These are phyloP conservation scores for Stenodera caucasica DNA, from an alignment of 2,888 invertebrate genomes.

Conservation along the genomic window DNA sequence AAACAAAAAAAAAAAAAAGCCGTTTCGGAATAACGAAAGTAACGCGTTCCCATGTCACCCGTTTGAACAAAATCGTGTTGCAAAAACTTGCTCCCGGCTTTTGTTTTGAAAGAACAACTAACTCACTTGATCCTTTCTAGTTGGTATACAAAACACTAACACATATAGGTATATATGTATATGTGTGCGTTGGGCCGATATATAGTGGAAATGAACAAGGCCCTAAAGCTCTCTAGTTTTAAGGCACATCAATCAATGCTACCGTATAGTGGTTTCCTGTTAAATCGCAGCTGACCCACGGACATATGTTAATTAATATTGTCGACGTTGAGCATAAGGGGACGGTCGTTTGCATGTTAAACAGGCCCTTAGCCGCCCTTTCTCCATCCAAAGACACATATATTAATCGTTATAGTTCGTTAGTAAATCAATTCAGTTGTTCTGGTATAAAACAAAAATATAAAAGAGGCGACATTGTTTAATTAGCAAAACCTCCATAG, in stretches of 20 bases:
- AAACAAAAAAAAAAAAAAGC: slow-evolving; percentile 26
- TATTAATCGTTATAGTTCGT: too few species aligned
- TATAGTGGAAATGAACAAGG: slow-evolving; percentile 34
- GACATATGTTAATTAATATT: slow-evolving; percentile 40
- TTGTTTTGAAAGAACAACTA: slow-evolving; percentile 43
- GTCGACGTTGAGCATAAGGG: slow-evolving; percentile 14
- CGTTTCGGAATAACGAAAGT: slow-evolving; percentile 26
- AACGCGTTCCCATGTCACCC: slow-evolving; percentile 31
- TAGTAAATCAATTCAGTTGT: too few species aligned
- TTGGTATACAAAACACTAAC: slow-evolving; percentile 22
- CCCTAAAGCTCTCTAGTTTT: slow-evolving; percentile 39
- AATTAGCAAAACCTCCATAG: slow-evolving; percentile 53
- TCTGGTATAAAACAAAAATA: neutral
- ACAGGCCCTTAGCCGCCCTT: slow-evolving; percentile 37
- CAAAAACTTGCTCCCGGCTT: slow-evolving; percentile 47
- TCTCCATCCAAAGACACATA: too few species aligned
- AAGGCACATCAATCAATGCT: slow-evolving; percentile 41
- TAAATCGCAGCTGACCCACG: slow-evolving; percentile 39
- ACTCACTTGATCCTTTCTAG: slow-evolving; percentile 48
- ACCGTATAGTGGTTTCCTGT: slow-evolving; percentile 34
- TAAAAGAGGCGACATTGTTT: slow-evolving; percentile 48
- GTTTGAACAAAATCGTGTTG: slow-evolving; percentile 36
- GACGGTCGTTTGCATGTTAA: slow-evolving; percentile 38
- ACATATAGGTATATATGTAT: neutral
- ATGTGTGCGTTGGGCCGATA: slow-evolving; percentile 19